These are phyloP conservation scores for Trachythela sp. DNA, from an alignment of 64 coral and sea anemone species.

Conservation along the genomic window DNA sequence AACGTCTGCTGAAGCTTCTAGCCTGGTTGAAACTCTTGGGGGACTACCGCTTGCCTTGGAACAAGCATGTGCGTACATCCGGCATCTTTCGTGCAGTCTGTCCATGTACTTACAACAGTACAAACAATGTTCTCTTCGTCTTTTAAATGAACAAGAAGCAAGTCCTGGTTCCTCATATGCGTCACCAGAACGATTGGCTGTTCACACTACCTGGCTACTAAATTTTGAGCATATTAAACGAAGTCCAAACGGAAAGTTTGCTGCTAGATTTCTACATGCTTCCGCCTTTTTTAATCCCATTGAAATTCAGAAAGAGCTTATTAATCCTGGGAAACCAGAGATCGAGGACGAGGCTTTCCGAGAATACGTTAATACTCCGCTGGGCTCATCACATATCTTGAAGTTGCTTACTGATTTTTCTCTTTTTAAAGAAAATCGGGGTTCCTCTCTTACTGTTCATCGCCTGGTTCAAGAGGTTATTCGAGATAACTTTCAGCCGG, in stretches of 20 bases:
- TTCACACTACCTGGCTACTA: conserved; percentile 52
- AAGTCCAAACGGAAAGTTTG: neutral
- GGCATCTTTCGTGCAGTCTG: conserved; percentile 1
- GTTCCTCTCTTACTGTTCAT: too few species aligned
- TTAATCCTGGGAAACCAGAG: neutral
- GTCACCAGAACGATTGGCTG: conserved; percentile 31
- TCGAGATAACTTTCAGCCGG: neutral
- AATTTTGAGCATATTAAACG: conserved; percentile 48
- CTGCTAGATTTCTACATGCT: too few species aligned
- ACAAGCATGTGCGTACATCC: conserved; percentile 52
- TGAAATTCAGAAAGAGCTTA: conserved; percentile 52
- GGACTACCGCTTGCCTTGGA: conserved; percentile 46
- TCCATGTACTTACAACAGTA: conserved; percentile 24
- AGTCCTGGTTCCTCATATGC: conserved; percentile 2
- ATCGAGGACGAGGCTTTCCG: neutral
- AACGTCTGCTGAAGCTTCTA: neutral
- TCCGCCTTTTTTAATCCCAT: neutral
- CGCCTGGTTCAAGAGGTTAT: neutral
- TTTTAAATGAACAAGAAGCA: conserved; percentile 30
- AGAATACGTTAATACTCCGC: neutral
- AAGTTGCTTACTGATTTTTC: too few species aligned
- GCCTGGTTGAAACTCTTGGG: conserved; percentile 29
- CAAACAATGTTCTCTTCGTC: neutral
- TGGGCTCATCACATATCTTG: neutral
- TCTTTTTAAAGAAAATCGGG: too few species aligned